Evolutionary conservation across 1,140 invertebrate genomes (phyloP).

Genomic region (Bombus polaris): DNA sequence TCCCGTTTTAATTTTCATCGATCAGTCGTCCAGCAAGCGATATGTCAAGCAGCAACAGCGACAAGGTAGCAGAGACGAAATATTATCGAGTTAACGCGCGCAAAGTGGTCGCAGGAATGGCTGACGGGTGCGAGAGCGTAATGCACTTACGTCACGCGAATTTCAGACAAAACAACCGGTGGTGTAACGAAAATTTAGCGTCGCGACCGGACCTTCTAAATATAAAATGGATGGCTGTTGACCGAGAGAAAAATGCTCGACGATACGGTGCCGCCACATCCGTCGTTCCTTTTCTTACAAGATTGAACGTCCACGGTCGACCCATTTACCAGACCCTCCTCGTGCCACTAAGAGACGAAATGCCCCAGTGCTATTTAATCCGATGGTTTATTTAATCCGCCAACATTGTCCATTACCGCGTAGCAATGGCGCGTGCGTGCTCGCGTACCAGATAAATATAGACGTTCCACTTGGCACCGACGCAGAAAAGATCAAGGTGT

Average conservation of each 20-base stretch:
- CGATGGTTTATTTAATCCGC: conserved; percentile 22
- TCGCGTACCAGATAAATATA: conserved; percentile 39
- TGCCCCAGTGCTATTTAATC: conserved; percentile 29
- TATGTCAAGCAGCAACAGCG: neutral
- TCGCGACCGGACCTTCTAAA: neutral
- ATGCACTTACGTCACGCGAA: neutral
- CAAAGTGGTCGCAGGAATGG: neutral
- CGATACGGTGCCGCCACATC: neutral
- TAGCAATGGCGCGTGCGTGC: neutral
- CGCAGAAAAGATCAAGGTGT: conserved; percentile 48
- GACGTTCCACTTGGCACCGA: conserved; percentile 46
- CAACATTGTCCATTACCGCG: conserved; percentile 14
- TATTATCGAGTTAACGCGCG: neutral
- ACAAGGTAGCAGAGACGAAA: neutral
- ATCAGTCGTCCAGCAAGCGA: neutral
- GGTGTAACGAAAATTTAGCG: neutral
- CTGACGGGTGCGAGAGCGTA: neutral
- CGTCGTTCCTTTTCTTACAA: neutral
- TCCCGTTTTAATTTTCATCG: neutral
- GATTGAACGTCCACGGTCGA: conserved; percentile 17
- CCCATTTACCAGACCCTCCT: neutral
- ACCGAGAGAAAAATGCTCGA: conserved; percentile 1
- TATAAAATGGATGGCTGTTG: conserved; percentile 23
- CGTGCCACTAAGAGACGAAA: neutral
- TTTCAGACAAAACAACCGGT: neutral